Conservation (phyloP, 2,113 vertebrate genomes). For the Alces alces region DNA sequence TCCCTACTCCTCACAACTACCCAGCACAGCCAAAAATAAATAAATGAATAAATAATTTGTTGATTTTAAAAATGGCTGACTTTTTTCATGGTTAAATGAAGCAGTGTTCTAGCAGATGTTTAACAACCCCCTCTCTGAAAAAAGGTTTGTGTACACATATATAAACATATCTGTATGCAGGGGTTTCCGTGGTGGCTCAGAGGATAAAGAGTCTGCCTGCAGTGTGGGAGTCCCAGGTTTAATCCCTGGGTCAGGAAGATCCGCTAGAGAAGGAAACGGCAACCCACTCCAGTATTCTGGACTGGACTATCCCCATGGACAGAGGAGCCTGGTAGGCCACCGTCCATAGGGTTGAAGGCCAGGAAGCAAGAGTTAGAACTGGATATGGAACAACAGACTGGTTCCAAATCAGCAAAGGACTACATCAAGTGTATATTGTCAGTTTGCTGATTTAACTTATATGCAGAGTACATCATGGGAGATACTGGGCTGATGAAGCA, state of each 20-base stretch:
- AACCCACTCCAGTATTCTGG: not conserved
- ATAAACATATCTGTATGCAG: not conserved
- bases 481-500: not conserved
- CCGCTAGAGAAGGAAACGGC: not conserved
- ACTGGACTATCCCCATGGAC: not conserved
- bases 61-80: not conserved
- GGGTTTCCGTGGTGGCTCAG: not conserved
- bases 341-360: not conserved
- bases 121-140: not conserved
- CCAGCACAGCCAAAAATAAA: not conserved
- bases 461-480: not conserved
- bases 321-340: not conserved
- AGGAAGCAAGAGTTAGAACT: not conserved
- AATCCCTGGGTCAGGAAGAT: not conserved
- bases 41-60: not conserved
- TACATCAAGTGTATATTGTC: not conserved
- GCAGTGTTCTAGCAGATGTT: not conserved
- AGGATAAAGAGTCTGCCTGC: not conserved
- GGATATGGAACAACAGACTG: not conserved
- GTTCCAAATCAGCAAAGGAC: not conserved
- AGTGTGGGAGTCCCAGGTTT: not conserved
- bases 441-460: not conserved
- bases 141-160: not conserved
- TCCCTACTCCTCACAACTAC: not conserved
- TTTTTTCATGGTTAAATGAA: not conserved